Conservation (phyloP, 2,888 invertebrate species). For the Uloborus plumipes region DNA sequence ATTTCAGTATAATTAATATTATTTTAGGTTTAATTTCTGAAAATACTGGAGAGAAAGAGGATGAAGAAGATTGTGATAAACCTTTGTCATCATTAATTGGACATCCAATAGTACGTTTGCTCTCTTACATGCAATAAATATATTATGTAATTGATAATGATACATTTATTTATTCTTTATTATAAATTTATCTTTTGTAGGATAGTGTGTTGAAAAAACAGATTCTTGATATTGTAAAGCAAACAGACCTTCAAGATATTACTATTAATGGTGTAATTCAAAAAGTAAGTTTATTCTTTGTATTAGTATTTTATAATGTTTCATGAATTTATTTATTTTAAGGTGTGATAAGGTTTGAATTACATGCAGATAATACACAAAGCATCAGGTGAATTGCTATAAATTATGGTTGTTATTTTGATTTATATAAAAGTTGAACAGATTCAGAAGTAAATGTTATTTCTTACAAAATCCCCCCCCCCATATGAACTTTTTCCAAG, state of each 20-base stretch:
- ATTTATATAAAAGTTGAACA: too few species aligned
- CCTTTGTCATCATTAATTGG: constrained; percentile 56
- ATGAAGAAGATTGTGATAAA: constrained; percentile 60
- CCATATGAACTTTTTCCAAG: too few species aligned
- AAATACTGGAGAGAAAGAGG: constrained; percentile 18
- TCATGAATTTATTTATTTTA: neutral
- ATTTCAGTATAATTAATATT: neutral
- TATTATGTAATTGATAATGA: neutral
- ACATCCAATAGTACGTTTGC: constrained; percentile 52
- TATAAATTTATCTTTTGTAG: constrained; percentile 17
- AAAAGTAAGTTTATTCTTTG: constrained; percentile 26
- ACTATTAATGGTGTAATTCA: constrained; percentile 61
- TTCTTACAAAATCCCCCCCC: too few species aligned
- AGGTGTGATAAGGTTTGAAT: too few species aligned
- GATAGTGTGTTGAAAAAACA: constrained; percentile 51
- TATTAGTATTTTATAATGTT: neutral
- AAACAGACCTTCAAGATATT: constrained; percentile 48
- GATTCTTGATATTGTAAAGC: constrained; percentile 48
- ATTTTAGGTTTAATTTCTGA: constrained; percentile 14
- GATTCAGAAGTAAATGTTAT: too few species aligned
- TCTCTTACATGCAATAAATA: neutral
- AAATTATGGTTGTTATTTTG: too few species aligned
- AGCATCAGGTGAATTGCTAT: too few species aligned
- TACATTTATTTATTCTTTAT: neutral
- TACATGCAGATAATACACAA: neutral